phyloP scores from a whole-genome alignment of 1,140 invertebrate genomes.

The Centruroides sculpturatus region DNA sequence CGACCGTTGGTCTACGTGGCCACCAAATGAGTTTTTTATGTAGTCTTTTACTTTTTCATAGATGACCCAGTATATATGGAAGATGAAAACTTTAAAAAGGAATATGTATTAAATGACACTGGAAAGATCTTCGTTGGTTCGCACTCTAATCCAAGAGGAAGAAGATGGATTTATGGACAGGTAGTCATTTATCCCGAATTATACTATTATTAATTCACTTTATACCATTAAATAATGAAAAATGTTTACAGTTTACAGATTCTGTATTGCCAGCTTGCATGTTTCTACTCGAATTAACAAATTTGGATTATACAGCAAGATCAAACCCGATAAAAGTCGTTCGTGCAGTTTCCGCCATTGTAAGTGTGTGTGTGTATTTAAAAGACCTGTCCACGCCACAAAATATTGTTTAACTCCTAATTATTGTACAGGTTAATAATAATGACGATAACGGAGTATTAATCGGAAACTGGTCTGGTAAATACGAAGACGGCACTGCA shows the following conservation, averaged over 20 bases:
- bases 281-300: conserved; percentile 51
- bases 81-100: conserved; percentile 54
- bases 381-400: background rate
- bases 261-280: conserved; percentile 71
- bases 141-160: conserved; percentile 57
- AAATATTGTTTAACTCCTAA: background rate
- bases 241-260: conserved; percentile 44
- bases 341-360: conserved; percentile 63
- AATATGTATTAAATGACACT: conserved; percentile 70
- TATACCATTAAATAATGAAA: background rate
- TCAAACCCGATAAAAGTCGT: conserved; percentile 60
- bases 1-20: no score
- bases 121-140: conserved; percentile 80
- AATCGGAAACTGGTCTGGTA: conserved; percentile 73
- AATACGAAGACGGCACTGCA: conserved; percentile 63
- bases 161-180: conserved; percentile 80
- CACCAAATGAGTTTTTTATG: no score
- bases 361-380: conserved; percentile 25
- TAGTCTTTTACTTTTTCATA: conserved; percentile 1
- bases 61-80: conserved; percentile 37
- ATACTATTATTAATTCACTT: background rate
- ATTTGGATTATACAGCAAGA: conserved; percentile 48
- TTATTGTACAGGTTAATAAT: conserved; percentile 46
- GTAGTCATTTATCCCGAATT: background rate
- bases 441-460: conserved; percentile 73